Conservation (phyloP, 2,888 invertebrate genomes). For the Steinernema scapterisci region DNA sequence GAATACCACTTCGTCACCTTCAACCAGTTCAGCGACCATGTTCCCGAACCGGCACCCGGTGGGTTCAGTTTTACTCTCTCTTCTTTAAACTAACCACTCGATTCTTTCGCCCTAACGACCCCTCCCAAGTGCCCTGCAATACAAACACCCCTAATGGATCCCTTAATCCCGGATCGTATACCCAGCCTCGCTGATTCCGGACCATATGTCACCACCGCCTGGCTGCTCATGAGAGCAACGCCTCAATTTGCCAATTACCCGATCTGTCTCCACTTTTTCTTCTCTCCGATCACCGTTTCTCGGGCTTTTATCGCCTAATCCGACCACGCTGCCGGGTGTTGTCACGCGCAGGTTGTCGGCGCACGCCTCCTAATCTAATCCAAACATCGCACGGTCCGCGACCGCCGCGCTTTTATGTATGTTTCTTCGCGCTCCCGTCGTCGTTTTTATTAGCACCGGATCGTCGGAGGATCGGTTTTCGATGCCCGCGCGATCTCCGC, state of each 20-base stretch:
- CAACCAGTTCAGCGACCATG: constrained; percentile 21
- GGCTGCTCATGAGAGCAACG: background rate
- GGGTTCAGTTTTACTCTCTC: constrained; percentile 2
- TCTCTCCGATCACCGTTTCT: background rate
- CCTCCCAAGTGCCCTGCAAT: background rate
- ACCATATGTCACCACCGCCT: constrained; percentile 9
- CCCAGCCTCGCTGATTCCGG: background rate
- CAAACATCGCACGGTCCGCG: background rate
- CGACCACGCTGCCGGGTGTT: background rate
- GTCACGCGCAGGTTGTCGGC: background rate
- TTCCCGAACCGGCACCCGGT: constrained; percentile 28
- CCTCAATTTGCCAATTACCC: constrained; percentile 22
- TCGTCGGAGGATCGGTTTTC: constrained; percentile 21
- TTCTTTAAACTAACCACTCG: background rate
- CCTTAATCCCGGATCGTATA: no score
- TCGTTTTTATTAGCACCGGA: background rate
- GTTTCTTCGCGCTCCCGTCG: background rate
- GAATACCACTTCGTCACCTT: constrained; percentile 29
- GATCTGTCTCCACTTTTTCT: background rate
- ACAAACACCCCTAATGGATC: no score
- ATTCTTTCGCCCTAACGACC: background rate
- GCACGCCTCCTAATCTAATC: background rate
- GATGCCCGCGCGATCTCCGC: background rate
- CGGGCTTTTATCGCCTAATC: constrained; percentile 4
- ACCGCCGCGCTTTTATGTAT: background rate